Base-by-base conservation (phyloP, 2,113 vertebrate genomes). In the Falco punctatus region DNA sequence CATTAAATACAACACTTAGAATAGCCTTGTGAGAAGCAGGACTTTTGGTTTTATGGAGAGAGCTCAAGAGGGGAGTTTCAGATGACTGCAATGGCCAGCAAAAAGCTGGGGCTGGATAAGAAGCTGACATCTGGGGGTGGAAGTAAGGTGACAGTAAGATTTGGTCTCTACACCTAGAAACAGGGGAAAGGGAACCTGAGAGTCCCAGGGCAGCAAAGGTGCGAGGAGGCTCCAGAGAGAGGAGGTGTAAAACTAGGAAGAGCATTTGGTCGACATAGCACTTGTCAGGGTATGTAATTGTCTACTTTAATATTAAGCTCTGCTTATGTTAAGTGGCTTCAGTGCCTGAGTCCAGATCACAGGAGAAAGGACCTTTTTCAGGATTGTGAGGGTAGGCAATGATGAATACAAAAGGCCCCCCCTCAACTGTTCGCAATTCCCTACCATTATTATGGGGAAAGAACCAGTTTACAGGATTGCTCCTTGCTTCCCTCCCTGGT, bases 141-240 rank as follows among this genome's bases (percentile, higher is more conserved):
- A 62, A 58, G 3, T 58, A 48, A 88, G 10, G 6, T 73, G 46
- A 46, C 12, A 7, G 33, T 38, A 51, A 42, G 35, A 8, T 4
- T 79, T 46, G 11, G 3, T 67, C 20, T 51, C 42, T 65, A 94
- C 93, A 91, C 1, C 0, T 4, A 17, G 51, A 40, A 93, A 59
- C 14, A 55, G 18, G 28, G 23, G 28, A 69, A 70, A 67, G 15
- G 17, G 24, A 7, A 10, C 18, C 42, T 48, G 15, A 32, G 48
- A 84, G 9, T 30, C 35, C 11, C 17, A 46, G 24, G 38, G 44
- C 30, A 90, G 44, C 9, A 79, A 81, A 90, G 4, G 12, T 59
- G 23, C 0, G 0, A 71, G n/a, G 23, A 87, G 5, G 10, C 7
- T 89, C 2, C 28, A 38, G 14, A 28, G 42, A 16, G 26, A 54